phyloP scores from a whole-genome alignment of 2,888 invertebrate genomes.

The Endotricha flammealis region DNA sequence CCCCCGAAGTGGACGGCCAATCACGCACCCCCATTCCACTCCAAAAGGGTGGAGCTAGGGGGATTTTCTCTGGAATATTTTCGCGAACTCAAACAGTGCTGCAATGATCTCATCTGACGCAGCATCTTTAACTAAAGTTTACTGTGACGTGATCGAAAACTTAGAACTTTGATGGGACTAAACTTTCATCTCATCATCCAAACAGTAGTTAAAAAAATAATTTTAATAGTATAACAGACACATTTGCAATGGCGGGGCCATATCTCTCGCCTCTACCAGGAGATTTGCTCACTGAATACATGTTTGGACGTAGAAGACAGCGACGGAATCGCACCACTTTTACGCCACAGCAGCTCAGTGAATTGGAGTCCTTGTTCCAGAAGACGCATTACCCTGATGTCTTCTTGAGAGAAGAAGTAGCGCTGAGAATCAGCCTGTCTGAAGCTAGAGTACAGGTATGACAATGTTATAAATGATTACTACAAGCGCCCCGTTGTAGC shows the following conservation, averaged over 20 bases:
- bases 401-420: constrained; percentile 92
- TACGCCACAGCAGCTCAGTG: constrained; percentile 94
- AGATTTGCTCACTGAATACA: constrained; percentile 93
- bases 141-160: constrained; percentile 29
- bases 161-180: no score
- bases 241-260: constrained; percentile 85
- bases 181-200: no score
- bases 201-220: no score
- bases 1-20: constrained; percentile 60
- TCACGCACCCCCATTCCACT: constrained; percentile 38
- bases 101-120: constrained; percentile 36
- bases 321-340: constrained; percentile 95
- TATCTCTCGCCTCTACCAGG: constrained; percentile 91
- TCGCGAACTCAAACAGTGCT: constrained; percentile 60
- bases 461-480: no score
- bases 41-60: constrained; percentile 64
- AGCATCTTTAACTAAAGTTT: constrained; percentile 34
- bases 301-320: constrained; percentile 93
- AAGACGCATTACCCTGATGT: constrained; percentile 97
- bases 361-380: constrained; percentile 93
- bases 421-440: constrained; percentile 91
- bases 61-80: constrained; percentile 61
- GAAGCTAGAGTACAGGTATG: constrained; percentile 96
- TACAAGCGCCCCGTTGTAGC: no score
- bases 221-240: no score